Conservation (phyloP, 2,113 vertebrate genomes). For the Tyrannus savana region DNA sequence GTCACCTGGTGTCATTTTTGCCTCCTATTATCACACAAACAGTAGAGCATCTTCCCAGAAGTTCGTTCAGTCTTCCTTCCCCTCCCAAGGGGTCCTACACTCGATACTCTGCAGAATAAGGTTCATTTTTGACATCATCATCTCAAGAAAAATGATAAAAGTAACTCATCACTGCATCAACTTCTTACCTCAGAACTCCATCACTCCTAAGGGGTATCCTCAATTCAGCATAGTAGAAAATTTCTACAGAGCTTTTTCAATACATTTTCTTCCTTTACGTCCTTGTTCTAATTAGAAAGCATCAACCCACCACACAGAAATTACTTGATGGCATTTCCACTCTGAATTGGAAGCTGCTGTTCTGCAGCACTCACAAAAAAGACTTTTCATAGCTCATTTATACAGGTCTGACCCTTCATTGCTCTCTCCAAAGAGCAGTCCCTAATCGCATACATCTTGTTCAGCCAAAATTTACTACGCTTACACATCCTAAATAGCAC, state of each 20-base stretch:
- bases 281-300: neutral
- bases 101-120: neutral
- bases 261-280: neutral
- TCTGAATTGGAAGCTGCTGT: neutral
- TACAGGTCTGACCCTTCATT: neutral
- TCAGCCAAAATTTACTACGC: neutral
- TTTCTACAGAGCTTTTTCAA: neutral
- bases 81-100: neutral
- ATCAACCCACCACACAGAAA: neutral
- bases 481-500: neutral
- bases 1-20: neutral
- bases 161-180: neutral
- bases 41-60: neutral
- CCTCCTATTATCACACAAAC: neutral
- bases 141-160: neutral
- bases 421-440: neutral
- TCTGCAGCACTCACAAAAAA: neutral
- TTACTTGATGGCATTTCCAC: neutral
- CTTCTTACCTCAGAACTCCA: neutral
- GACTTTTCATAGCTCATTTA: neutral
- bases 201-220: neutral
- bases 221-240: neutral
- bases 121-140: neutral
- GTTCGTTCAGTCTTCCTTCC: neutral
- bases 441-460: rapidly evolving